Evolutionary conservation across 2,888 invertebrate genomes (phyloP).

Genomic region (Liodrosophila aerea): DNA sequence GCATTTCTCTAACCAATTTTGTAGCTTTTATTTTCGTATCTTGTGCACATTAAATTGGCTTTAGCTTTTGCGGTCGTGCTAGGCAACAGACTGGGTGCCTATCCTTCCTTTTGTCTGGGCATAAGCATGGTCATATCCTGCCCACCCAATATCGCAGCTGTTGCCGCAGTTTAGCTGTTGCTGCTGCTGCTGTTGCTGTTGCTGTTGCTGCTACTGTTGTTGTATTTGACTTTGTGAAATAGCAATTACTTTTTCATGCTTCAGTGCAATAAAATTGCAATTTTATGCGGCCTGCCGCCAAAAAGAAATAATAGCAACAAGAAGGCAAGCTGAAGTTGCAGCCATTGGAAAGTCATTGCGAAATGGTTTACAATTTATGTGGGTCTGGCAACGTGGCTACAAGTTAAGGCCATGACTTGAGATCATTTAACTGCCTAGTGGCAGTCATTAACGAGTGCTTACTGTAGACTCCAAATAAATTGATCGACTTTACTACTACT

Average conservation of each 20-base stretch:
- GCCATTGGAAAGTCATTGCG: slow-evolving; percentile 73
- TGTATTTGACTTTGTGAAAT: slow-evolving; percentile 67
- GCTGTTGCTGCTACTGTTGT: slow-evolving; percentile 10
- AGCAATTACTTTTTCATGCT: slow-evolving; percentile 78
- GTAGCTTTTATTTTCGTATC: slow-evolving; percentile 50
- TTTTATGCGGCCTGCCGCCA: slow-evolving; percentile 76
- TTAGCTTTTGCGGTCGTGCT: slow-evolving; percentile 42
- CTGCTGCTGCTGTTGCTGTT: slow-evolving; percentile 20
- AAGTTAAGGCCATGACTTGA: slow-evolving; percentile 30
- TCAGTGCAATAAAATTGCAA: slow-evolving; percentile 76
- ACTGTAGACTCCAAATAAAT: slow-evolving; percentile 13
- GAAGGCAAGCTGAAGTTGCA: slow-evolving; percentile 50
- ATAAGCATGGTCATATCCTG: slow-evolving; percentile 14
- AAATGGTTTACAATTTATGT: slow-evolving; percentile 59
- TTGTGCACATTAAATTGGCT: slow-evolving; percentile 69
- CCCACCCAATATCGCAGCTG: slow-evolving; percentile 53
- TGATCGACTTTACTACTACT: background rate
- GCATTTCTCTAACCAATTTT: slow-evolving; percentile 64
- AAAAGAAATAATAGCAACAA: slow-evolving; percentile 36
- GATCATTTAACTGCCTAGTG: slow-evolving; percentile 43
- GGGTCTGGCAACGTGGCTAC: slow-evolving; percentile 34
- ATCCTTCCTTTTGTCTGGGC: slow-evolving; percentile 3
- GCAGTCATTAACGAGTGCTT: slow-evolving; percentile 23
- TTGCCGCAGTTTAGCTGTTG: slow-evolving; percentile 44
- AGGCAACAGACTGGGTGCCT: slow-evolving; percentile 32